Conservation (phyloP, 2,888 invertebrate species). For the Temnothorax ravouxi region DNA sequence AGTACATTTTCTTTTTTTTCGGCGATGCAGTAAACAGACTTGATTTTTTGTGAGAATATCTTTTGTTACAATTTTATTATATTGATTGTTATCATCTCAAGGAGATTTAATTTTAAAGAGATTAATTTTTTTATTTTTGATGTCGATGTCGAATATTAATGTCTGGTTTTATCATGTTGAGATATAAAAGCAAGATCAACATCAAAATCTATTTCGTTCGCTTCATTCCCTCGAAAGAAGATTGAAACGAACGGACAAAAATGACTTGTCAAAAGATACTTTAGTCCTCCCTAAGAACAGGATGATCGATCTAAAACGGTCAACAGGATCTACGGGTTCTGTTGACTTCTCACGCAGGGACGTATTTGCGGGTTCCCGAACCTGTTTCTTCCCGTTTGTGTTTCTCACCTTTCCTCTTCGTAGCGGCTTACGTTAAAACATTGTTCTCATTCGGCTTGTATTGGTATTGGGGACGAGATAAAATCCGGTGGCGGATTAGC, state of each 20-base stretch:
- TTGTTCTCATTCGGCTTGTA: slow-evolving; percentile 71
- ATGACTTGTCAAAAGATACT: slow-evolving; percentile 76
- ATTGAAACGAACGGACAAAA: slow-evolving; percentile 59
- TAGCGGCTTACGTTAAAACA: slow-evolving; percentile 44
- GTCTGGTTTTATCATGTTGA: not conserved
- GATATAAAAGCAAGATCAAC: slow-evolving; percentile 3
- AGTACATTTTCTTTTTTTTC: not conserved
- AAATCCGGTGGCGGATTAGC: slow-evolving; percentile 76
- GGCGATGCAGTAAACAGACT: not conserved
- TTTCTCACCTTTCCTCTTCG: slow-evolving; percentile 43
- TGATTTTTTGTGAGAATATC: not conserved
- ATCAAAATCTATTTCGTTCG: slow-evolving; percentile 30
- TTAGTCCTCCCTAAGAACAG: slow-evolving; percentile 52
- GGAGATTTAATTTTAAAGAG: not conserved
- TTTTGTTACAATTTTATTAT: not conserved
- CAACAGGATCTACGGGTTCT: slow-evolving; percentile 58
- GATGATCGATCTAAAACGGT: slow-evolving; percentile 74
- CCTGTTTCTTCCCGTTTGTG: slow-evolving; percentile 40
- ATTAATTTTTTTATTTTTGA: not conserved
- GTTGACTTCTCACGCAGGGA: slow-evolving; percentile 24
- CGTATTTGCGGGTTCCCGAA: slow-evolving; percentile 33
- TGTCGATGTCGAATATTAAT: not conserved
- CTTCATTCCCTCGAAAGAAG: slow-evolving; percentile 62
- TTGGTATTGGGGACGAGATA: slow-evolving; percentile 63
- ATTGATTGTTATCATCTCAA: not conserved